Evolutionary conservation across 1,140 invertebrate genomes (phyloP).

Genomic region (Limonius californicus): DNA sequence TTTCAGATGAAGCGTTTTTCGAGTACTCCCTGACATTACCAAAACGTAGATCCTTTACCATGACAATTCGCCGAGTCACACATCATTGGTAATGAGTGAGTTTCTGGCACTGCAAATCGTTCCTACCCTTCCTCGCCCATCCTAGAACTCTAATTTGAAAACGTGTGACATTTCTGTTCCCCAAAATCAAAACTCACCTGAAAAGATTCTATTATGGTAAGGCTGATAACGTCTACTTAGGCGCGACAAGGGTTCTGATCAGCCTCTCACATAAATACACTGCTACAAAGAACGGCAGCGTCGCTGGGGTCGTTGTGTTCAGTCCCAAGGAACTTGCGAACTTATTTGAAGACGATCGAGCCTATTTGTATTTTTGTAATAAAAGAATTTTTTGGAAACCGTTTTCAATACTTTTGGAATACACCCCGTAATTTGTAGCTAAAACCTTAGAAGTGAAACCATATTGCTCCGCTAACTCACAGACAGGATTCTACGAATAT

Average conservation of each 20-base stretch:
- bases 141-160: neutral
- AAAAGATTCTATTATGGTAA: neutral
- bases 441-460: no score
- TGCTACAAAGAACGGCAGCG: neutral
- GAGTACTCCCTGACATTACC: neutral
- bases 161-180: neutral
- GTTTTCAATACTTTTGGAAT: no score
- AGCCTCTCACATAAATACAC: neutral
- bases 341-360: neutral
- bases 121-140: neutral
- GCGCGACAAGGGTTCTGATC: neutral
- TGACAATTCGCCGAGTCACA: neutral
- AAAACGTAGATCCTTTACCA: neutral
- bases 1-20: neutral
- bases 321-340: neutral
- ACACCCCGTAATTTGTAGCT: no score
- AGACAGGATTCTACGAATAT: no score
- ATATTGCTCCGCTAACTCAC: no score
- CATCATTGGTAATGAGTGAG: neutral
- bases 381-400: neutral
- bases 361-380: neutral
- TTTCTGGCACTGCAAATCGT: neutral
- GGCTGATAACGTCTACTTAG: neutral
- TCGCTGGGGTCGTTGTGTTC: no score
- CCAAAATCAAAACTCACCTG: no score